Conservation (phyloP, 2,113 vertebrate species). For the Noturus placidus region DNA sequence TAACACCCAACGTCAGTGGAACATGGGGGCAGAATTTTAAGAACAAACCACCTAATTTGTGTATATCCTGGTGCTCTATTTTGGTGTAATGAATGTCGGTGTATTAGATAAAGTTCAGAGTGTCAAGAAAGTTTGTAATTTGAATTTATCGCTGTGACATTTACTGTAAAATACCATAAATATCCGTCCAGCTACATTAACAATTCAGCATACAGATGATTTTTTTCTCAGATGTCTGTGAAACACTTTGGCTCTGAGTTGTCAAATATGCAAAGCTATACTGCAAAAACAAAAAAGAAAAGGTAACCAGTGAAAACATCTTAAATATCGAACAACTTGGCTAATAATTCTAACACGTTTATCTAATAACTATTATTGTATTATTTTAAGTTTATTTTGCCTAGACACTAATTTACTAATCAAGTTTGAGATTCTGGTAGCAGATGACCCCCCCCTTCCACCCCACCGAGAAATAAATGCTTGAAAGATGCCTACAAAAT, state of each 20-base stretch:
- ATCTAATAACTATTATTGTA: neutral
- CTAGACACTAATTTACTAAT: too few species aligned
- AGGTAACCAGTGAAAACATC: neutral
- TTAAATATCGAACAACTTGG: neutral
- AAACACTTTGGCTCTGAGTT: neutral
- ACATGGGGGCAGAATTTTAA: neutral
- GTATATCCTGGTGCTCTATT: neutral
- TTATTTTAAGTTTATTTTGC: too few species aligned
- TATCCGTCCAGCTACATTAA: neutral
- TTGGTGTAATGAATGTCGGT: neutral
- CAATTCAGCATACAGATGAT: neutral
- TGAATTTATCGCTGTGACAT: neutral
- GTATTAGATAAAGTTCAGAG: neutral
- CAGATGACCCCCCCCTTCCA: too few species aligned
- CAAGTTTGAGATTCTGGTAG: too few species aligned
- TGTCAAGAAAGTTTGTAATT: neutral
- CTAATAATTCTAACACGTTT: neutral
- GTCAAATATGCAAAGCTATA: neutral
- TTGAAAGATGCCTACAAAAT: neutral
- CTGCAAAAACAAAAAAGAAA: neutral
- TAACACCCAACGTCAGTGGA: neutral
- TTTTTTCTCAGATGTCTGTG: neutral
- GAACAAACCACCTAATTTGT: neutral
- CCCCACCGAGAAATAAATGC: neutral
- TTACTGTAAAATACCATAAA: conserved; percentile 1